Evolutionary conservation across 2,113 vertebrate species (phyloP), one percentile per base, ranked within the genome.

Genomic region (Oncorhynchus gorbuscha): DNA sequence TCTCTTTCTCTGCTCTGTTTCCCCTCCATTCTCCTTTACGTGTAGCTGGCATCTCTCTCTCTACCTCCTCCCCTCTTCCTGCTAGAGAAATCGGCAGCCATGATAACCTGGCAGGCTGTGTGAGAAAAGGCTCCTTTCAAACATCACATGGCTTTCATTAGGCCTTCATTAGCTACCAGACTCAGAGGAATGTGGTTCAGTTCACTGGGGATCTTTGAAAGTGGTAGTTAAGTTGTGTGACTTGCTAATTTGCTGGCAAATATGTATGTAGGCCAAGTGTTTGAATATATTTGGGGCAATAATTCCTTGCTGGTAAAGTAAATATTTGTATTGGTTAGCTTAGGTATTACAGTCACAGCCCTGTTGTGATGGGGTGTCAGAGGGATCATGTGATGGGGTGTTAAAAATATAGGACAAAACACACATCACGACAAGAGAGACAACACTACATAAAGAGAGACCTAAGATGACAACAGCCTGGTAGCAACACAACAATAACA

Each of bases 41-140:
- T 30, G 9, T 12, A 11, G 4, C n/a, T 22, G 59, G 59, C 59
- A 65, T 79, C 72, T 65, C 26, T 16, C 69, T 75, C 16, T 73
- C 66, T 73, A 55, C 68, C 73, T 49, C 59, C 51, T 16, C 48
- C 59, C 55, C 20, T 65, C 51, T 76, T 49, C 24, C 11, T 32
- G 51, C n/a, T 49, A 1, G 26, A 22, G 8, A 18, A 11, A 3
- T 14, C 32, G 12, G 22, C 67, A 58, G 11, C 1, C 26, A 12
- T 1, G 20, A 32, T 55, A 4, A 35, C 66, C 68, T 72, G 49
- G 51, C 51, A 55, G 51, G 51, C 39, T 49, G 22, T 48, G 73
- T 65, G 20, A 65, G 39, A 14, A 39, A 74, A 32, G 55, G 55
- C 55, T 62, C n/a, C 59, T 62, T 13, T 62, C 59, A 62, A 62